A percentile compares a stretch with the other conserved stretches of the same genome.
Conservation (phyloP, 2,113 vertebrate species). For the Aythya baeri region DNA sequence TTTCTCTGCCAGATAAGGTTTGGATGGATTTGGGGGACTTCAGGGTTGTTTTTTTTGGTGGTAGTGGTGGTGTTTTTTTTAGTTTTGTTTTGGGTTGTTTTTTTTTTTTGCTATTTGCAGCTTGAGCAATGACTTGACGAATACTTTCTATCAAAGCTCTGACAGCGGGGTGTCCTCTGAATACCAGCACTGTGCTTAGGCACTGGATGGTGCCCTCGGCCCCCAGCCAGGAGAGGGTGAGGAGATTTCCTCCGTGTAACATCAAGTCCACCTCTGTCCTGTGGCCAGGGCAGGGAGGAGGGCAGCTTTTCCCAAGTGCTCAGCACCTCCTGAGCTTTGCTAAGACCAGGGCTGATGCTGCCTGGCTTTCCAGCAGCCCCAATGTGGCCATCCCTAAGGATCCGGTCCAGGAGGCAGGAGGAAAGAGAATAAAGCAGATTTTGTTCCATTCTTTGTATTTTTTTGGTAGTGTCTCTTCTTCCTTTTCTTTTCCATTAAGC, state of each 20-base stretch:
- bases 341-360: background rate
- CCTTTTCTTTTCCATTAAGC: slow-evolving; percentile 33
- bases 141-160: background rate
- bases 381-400: background rate
- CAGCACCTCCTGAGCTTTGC: fast-evolving
- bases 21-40: background rate
- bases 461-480: slow-evolving; percentile 8
- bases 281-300: background rate
- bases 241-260: background rate
- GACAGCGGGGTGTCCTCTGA: background rate
- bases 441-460: background rate
- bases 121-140: background rate
- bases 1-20: background rate
- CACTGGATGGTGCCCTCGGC: background rate
- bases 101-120: background rate
- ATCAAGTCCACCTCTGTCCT: fast-evolving
- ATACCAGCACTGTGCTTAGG: fast-evolving
- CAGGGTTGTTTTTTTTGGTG: background rate
- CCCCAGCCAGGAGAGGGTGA: background rate
- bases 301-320: background rate
- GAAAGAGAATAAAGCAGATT: background rate
- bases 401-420: background rate
- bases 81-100: background rate
- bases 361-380: background rate
- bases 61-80: background rate